Evolutionary conservation across 1,140 invertebrate species (phyloP), one percentile per base, ranked within the genome.

Genomic region (Aporrectodea caliginosa): DNA sequence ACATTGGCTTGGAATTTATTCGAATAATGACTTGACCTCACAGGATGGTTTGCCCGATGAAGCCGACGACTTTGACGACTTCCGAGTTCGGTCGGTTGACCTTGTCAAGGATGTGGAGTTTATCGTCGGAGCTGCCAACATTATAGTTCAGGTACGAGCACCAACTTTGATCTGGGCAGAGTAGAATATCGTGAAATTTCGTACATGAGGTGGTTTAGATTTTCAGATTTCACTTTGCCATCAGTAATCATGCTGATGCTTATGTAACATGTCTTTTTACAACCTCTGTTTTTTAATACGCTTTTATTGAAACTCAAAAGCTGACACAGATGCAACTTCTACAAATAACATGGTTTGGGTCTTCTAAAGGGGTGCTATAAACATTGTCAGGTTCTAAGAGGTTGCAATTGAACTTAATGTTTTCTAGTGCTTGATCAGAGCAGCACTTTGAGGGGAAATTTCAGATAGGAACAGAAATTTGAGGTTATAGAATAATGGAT

Each of bases 61-160:
- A 80, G 92, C 91, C 31, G 94, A 95, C 87, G 94, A 96, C 88
- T 91, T 92, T 86, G 90, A 93, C 85, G 95, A 97, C 82, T 99
- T 99, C 88, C 90, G 97, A 83, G 88, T 91, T 77, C 93, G 95
- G 85, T 96, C 97, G 0, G 93, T 93, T 6, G 97, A 98, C 85
- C 89, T 98, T 71, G 95, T 98, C 73, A 97, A 97, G 88, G 97
- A 99, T 89, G 94, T 98, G 33, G 93, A 97, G n/a, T 98, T 98
- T 87, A 95, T 99, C 79, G 93, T 98, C 77, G 95, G 96, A 0
- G 96, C 95, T 69, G 93, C 93, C 78, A 92, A 93, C 75, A 95
- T 95, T 86, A 97, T 99, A 87, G 91, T 93, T 83, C 94, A 98
- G 90, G 96, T 98, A 92, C 2, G 70, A n/a, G n/a, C n/a, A n/a